These are phyloP conservation scores for Pardalotus punctatus DNA, from an alignment of 2,113 vertebrate species.

Conservation along the genomic window DNA sequence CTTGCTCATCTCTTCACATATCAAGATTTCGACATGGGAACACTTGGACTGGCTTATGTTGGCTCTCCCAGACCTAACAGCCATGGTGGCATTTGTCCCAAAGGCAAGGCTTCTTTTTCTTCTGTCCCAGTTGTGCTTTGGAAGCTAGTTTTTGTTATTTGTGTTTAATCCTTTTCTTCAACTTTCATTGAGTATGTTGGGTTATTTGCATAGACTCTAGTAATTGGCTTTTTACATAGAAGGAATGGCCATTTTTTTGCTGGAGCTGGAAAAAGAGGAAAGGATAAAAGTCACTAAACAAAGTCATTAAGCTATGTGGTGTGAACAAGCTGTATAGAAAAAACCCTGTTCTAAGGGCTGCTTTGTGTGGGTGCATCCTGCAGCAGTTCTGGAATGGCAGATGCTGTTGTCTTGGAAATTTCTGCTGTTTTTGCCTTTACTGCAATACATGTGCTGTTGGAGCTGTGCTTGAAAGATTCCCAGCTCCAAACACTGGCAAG, in stretches of 20 bases:
- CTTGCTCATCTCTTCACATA: constrained; percentile 98
- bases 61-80: constrained; percentile 87
- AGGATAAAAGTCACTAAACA: not conserved
- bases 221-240: not conserved
- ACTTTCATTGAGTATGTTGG: not conserved
- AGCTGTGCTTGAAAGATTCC: not conserved
- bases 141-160: not conserved
- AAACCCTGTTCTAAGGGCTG: not conserved
- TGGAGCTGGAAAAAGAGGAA: not conserved
- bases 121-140: not conserved
- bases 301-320: not conserved
- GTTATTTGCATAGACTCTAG: not conserved
- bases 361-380: not conserved
- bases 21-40: constrained; percentile 97
- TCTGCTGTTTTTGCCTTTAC: not conserved
- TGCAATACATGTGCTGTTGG: not conserved
- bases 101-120: constrained; percentile 75
- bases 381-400: not conserved
- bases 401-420: not conserved
- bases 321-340: not conserved
- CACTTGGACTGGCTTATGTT: constrained; percentile 93
- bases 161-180: not conserved
- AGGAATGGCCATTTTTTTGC: not conserved
- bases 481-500: not conserved
- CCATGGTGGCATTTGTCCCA: constrained; percentile 93